Evolutionary conservation across 2,797 vertebrate genomes (phyloP), one percentile per base, ranked within the genome.

Genomic region (Kryptopterus vitreolus): DNA sequence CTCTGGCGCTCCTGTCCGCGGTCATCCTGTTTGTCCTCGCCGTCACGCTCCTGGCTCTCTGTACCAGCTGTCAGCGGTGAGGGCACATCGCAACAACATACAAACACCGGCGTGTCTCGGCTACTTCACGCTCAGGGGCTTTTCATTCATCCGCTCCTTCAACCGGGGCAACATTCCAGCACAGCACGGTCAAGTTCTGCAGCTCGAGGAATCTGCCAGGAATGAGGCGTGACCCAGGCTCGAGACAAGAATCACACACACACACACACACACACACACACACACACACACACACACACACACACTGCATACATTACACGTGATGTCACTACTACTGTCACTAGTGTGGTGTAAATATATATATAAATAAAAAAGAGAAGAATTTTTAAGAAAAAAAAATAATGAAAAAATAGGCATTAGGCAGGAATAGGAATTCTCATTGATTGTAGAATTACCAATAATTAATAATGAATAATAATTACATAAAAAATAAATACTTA

Each of bases 31-130:
- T 93, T 68, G 26, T 94, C 78, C 84, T 91, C 63, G 77, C 88
- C 79, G 76, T 93, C 82, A 83, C 90, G 58, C 86, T 93, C 83
- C 82, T 88, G 0, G 62, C 87, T 53, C 87, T 94, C 38, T 94
- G 93, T 85, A 86, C 83, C 16, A 77, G 86, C 77, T 94, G 93
- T 71, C 62, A n/a, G 78, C 93, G 88, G 93, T 94, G 24, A 83
- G 87, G 76, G 35, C n/a, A 4, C 69, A 7, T 7, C 26, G 18
- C 52, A 22, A 8, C 1, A 7, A 43, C 18, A 38, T 70, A 24
- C 1, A 12, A n/a, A n/a, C n/a, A n/a, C n/a, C 20, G 12, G 3
- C 4, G 3, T 4, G 26, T 63, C 38, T 76, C 8, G 1, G 26
- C 3, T 43, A n/a, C 31, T 57, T 57, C 10, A 20, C 0, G 22